A percentile compares a stretch with the other conserved stretches of the same genome.
Evolutionary conservation across 2,113 vertebrate species (phyloP).

Genomic region (Callocephalon fimbriatum): DNA sequence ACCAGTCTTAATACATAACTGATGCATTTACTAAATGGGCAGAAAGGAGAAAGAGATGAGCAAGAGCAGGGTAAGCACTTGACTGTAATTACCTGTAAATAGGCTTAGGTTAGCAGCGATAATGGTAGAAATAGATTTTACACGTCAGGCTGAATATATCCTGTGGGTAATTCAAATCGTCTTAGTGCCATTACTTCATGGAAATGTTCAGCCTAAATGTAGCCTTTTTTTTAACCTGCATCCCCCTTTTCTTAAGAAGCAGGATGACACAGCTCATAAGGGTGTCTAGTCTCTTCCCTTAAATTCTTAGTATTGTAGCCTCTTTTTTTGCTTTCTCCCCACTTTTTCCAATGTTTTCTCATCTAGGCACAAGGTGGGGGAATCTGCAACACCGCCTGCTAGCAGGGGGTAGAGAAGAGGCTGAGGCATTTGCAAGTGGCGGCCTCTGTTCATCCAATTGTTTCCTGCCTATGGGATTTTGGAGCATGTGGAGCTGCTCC

Average conservation of each 20-base stretch:
- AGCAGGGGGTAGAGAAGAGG: neutral
- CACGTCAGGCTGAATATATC: conserved; percentile 5
- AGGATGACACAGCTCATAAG: neutral
- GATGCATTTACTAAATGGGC: conserved; percentile 22
- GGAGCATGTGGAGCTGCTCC: conserved; percentile 49
- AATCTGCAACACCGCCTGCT: neutral
- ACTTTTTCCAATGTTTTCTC: neutral
- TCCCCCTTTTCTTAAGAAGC: neutral
- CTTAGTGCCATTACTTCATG: neutral
- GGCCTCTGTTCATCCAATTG: conserved; percentile 35
- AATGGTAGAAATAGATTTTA: conserved; percentile 52
- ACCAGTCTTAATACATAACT: conserved; percentile 44
- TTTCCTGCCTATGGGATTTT: neutral
- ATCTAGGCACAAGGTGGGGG: neutral
- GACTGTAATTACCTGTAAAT: conserved; percentile 40
- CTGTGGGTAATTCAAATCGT: neutral
- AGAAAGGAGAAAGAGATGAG: conserved; percentile 29
- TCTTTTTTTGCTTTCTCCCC: neutral
- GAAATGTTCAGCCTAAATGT: neutral
- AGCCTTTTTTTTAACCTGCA: neutral
- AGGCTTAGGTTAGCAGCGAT: conserved; percentile 32
- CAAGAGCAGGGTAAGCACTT: conserved; percentile 25
- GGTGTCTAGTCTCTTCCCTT: neutral
- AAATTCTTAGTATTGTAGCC: neutral
- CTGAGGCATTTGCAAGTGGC: neutral